These are phyloP conservation scores for Drosophila cognata DNA, from an alignment of 2,888 invertebrate species.

Conservation along the genomic window DNA sequence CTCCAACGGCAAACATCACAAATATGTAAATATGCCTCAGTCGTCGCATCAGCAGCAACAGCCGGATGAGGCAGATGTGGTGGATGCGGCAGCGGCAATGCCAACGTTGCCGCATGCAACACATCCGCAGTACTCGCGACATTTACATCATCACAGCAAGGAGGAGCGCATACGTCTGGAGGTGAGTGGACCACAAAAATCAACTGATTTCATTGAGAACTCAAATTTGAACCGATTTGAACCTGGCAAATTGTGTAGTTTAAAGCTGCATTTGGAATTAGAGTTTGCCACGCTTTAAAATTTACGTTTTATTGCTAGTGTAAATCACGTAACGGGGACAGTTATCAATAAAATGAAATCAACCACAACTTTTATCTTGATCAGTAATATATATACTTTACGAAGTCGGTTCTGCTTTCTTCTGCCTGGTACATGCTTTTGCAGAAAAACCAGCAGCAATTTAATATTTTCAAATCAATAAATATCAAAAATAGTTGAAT, in stretches of 20 bases:
- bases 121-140: conserved; percentile 60
- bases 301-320: background rate
- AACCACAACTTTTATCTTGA: background rate
- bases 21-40: conserved; percentile 68
- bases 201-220: background rate
- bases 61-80: conserved; percentile 60
- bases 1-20: conserved; percentile 63
- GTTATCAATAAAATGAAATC: background rate
- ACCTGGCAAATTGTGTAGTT: background rate
- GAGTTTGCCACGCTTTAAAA: background rate
- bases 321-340: background rate
- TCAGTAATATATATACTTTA: background rate
- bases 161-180: conserved; percentile 84
- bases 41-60: conserved; percentile 11
- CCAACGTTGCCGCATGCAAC: conserved; percentile 45
- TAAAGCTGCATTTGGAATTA: background rate
- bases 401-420: background rate
- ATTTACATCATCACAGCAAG: conserved; percentile 67
- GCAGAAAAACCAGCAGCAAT: background rate
- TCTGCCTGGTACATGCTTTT: background rate
- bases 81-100: conserved; percentile 62
- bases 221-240: background rate
- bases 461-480: background rate
- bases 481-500: background rate
- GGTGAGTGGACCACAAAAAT: conserved; percentile 69